Conservation (phyloP, 2,888 invertebrate species). For the Steinernema hermaphroditum region DNA sequence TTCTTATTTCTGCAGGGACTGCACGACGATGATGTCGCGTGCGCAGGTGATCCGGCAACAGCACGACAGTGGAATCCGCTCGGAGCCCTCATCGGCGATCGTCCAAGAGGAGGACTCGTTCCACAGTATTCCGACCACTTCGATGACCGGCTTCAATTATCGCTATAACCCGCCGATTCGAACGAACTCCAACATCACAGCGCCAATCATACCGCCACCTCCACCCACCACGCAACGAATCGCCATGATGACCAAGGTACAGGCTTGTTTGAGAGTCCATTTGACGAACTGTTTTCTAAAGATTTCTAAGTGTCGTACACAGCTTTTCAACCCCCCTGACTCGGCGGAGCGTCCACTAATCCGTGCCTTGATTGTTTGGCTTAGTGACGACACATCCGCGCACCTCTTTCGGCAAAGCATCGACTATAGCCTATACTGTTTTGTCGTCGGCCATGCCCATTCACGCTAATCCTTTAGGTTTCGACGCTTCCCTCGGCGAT, state of each 20-base stretch:
- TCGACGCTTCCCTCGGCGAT: constrained; percentile 14
- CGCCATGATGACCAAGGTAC: constrained; percentile 13
- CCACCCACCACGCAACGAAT: constrained; percentile 12
- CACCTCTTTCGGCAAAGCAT: neutral
- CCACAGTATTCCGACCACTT: constrained; percentile 15
- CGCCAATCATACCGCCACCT: neutral
- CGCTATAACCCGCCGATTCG: neutral
- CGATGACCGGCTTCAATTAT: neutral
- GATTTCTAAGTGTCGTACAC: neutral
- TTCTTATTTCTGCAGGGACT: neutral
- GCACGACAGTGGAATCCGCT: constrained; percentile 7
- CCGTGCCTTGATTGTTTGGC: constrained; percentile 19
- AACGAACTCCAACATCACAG: neutral
- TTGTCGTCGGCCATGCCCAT: too few species aligned
- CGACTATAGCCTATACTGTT: neutral
- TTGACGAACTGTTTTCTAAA: too few species aligned
- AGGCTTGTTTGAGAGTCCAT: too few species aligned
- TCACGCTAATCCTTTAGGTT: neutral
- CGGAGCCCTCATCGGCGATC: constrained; percentile 2
- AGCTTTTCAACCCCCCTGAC: neutral
- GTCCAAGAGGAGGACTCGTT: constrained; percentile 3
- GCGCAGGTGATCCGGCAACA: constrained; percentile 4
- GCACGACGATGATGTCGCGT: constrained; percentile 10
- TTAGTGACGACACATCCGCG: constrained; percentile 4
- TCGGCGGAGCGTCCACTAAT: neutral